These are phyloP conservation scores for Tethya wilhelma DNA, from an alignment of 37 sponge, comb jelly and placozoan species.

Conservation along the genomic window DNA sequence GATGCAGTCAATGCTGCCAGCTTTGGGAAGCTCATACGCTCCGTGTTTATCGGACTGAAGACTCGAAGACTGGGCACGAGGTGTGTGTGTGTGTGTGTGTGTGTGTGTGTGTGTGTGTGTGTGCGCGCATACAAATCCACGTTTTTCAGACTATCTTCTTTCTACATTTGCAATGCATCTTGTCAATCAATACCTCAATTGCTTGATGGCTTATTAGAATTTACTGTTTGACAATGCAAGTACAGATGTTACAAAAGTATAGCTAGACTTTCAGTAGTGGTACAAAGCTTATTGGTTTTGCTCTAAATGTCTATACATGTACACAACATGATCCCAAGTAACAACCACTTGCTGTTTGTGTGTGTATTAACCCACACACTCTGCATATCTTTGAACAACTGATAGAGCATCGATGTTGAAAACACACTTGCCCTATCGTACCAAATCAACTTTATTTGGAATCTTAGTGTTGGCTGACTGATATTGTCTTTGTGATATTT, in stretches of 20 bases:
- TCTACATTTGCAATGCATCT: background rate
- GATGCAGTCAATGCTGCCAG: conserved; percentile 99
- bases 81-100: conserved; percentile 28
- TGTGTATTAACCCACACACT: no score
- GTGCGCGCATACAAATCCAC: background rate
- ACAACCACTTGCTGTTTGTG: no score
- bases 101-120: conserved; percentile 6
- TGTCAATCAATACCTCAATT: background rate
- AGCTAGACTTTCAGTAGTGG: no score
- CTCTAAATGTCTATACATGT: no score
- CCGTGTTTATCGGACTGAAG: conserved; percentile 94
- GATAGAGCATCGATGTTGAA: no score
- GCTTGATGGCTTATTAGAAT: background rate
- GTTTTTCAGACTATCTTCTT: background rate
- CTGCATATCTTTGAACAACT: no score
- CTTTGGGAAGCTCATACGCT: conserved; percentile 97
- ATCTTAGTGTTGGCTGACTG: no score
- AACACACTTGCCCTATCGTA: no score
- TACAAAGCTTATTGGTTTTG: no score
- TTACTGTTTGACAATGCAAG: background rate
- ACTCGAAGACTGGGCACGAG: conserved; percentile 96
- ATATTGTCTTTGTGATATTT: no score
- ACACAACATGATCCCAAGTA: no score
- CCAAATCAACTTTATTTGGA: no score
- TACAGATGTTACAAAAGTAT: background rate